phyloP scores from a whole-genome alignment of 1,140 invertebrate species.

The Bombus vancouverensis region DNA sequence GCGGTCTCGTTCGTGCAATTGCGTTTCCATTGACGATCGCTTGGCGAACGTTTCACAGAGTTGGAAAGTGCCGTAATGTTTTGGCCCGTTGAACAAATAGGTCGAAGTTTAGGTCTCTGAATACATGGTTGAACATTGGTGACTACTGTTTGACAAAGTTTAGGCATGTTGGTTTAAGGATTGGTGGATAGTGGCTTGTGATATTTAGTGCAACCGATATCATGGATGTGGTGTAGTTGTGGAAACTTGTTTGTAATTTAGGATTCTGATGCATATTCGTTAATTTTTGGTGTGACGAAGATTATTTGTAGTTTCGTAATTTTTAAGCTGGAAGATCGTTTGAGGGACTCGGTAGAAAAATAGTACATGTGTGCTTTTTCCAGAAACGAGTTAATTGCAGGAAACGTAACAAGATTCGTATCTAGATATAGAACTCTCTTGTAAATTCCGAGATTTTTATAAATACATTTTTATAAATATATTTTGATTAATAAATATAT shows the following conservation, averaged over 20 bases:
- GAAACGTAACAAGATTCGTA: too few species aligned
- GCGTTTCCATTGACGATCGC: conserved; percentile 13
- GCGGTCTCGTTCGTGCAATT: conserved; percentile 15
- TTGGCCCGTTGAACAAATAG: neutral
- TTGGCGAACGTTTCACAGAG: neutral
- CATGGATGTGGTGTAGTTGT: neutral
- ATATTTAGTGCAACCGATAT: neutral
- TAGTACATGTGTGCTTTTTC: neutral
- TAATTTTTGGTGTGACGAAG: neutral
- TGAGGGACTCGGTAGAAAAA: neutral
- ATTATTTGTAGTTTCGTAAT: neutral
- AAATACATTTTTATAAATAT: too few species aligned
- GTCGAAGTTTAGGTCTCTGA: neutral
- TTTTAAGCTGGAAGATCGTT: neutral
- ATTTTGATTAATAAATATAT: too few species aligned
- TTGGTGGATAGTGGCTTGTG: neutral
- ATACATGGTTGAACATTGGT: neutral
- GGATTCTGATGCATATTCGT: neutral
- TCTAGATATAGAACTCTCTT: too few species aligned
- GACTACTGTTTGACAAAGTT: neutral
- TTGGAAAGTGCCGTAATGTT: neutral
- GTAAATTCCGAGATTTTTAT: too few species aligned
- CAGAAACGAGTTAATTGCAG: neutral
- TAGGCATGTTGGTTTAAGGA: neutral
- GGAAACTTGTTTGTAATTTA: neutral